Percentiles rank a stretch among this genome's conserved stretches.
These are phyloP conservation scores for Ptiloglossa arizonensis DNA, from an alignment of 1,140 invertebrate genomes.

Conservation along the genomic window DNA sequence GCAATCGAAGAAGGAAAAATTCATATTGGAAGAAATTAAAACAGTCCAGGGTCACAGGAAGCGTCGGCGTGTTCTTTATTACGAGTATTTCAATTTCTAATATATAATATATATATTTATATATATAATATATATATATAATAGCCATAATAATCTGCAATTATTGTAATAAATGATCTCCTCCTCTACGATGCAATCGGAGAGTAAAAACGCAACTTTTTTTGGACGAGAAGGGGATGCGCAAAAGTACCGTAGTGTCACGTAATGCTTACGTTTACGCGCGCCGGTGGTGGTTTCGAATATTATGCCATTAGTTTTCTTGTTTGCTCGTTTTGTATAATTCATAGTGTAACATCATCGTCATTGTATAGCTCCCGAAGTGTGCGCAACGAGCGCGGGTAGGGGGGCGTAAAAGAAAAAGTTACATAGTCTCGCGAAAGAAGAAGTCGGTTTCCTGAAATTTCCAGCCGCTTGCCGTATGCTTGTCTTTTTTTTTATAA, in stretches of 20 bases:
- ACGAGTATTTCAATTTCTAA: slow-evolving; percentile 81
- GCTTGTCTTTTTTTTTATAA: not conserved
- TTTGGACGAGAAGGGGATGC: slow-evolving; percentile 46
- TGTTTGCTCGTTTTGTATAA: not conserved
- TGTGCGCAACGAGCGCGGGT: slow-evolving; percentile 13
- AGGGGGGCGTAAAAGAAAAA: slow-evolving; percentile 16
- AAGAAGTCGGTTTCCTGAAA: slow-evolving; percentile 43
- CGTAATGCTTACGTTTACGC: slow-evolving; percentile 49
- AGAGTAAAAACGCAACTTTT: slow-evolving; percentile 61
- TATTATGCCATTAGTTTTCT: not conserved
- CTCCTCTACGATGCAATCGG: slow-evolving; percentile 69
- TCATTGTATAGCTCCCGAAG: slow-evolving; percentile 1
- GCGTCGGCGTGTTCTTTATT: slow-evolving; percentile 80
- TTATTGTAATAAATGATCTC: slow-evolving; percentile 77
- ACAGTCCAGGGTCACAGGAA: slow-evolving; percentile 73
- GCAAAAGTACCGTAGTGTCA: slow-evolving; percentile 55
- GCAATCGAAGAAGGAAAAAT: not conserved
- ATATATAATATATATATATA: slow-evolving; percentile 70
- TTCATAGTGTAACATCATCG: too few species aligned
- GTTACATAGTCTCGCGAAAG: slow-evolving; percentile 22
- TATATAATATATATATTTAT: slow-evolving; percentile 78
- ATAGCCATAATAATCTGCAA: slow-evolving; percentile 77
- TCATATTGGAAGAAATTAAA: slow-evolving; percentile 25
- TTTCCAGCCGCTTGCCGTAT: slow-evolving; percentile 22
- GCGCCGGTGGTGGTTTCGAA: slow-evolving; percentile 4